These are phyloP conservation scores for Spilarctia lutea DNA, from an alignment of 2,888 invertebrate genomes.

Conservation along the genomic window DNA sequence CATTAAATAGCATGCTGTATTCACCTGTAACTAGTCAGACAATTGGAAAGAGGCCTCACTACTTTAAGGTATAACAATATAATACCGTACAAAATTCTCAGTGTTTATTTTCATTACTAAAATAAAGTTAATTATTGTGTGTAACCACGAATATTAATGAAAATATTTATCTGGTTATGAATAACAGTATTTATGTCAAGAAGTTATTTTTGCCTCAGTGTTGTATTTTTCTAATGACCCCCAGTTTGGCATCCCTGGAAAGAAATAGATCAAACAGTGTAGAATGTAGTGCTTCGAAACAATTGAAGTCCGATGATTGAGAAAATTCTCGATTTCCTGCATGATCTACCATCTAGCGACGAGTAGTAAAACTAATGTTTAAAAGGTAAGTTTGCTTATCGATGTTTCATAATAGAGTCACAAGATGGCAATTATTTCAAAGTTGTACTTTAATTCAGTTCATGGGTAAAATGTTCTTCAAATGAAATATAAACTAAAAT, in stretches of 20 bases:
- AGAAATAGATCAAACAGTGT: slow-evolving; percentile 37
- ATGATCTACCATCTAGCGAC: slow-evolving; percentile 52
- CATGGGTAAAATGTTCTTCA: background rate
- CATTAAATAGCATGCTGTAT: no score
- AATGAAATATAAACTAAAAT: background rate
- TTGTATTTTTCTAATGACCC: background rate
- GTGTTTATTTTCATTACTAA: no score
- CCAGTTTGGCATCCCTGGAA: slow-evolving; percentile 30
- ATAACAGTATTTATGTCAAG: background rate
- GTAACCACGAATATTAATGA: no score
- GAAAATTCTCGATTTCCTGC: slow-evolving; percentile 41
- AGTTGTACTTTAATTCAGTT: background rate
- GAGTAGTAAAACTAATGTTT: slow-evolving; percentile 51
- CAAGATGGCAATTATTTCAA: slow-evolving; percentile 38
- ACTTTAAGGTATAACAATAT: no score
- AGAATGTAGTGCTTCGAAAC: background rate
- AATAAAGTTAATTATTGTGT: no score
- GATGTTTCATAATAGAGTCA: background rate
- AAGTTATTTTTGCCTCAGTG: background rate
- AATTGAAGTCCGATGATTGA: background rate
- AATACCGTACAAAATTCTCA: no score
- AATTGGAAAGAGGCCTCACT: no score
- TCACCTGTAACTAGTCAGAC: no score
- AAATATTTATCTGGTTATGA: no score
- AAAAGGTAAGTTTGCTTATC: background rate